A percentile compares a stretch with the other conserved stretches of the same genome.
phyloP scores from a whole-genome alignment of 2,797 vertebrate species.

The Percopsis omiscomaycus region DNA sequence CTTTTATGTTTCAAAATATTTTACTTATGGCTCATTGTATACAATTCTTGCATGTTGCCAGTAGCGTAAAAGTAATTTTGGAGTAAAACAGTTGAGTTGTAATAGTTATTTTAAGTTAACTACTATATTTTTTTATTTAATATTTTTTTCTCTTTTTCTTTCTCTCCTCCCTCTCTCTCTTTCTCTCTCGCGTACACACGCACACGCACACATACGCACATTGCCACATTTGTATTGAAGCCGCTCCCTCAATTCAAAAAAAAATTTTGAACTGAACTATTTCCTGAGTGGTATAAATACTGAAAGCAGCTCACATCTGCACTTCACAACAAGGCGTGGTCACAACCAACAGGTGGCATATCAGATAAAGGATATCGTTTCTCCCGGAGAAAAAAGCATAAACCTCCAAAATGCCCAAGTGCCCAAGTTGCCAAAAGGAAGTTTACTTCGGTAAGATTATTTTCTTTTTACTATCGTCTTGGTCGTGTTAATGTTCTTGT shows the following conservation, averaged over 20 bases:
- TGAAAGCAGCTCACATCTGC: conserved; percentile 37
- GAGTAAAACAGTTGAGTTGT: too few species aligned
- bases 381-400: conserved; percentile 1
- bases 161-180: background rate
- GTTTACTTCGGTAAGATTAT: conserved; percentile 93
- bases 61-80: too few species aligned
- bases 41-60: too few species aligned
- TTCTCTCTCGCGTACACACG: background rate
- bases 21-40: too few species aligned
- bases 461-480: background rate
- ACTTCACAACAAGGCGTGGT: conserved; percentile 54
- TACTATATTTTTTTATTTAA: background rate
- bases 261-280: conserved; percentile 41
- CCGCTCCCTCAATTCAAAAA: conserved; percentile 60
- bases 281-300: conserved; percentile 69
- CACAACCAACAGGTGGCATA: conserved; percentile 41
- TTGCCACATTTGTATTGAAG: conserved; percentile 10
- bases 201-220: background rate
- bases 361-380: conserved; percentile 17
- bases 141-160: background rate
- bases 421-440: conserved; percentile 90
- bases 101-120: too few species aligned
- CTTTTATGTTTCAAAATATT: too few species aligned
- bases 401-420: conserved; percentile 88
- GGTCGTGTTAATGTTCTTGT: background rate